Evolutionary conservation across 2,797 vertebrate species (phyloP), one percentile per base, ranked within the genome.

Genomic region (Garrulus glandarius): DNA sequence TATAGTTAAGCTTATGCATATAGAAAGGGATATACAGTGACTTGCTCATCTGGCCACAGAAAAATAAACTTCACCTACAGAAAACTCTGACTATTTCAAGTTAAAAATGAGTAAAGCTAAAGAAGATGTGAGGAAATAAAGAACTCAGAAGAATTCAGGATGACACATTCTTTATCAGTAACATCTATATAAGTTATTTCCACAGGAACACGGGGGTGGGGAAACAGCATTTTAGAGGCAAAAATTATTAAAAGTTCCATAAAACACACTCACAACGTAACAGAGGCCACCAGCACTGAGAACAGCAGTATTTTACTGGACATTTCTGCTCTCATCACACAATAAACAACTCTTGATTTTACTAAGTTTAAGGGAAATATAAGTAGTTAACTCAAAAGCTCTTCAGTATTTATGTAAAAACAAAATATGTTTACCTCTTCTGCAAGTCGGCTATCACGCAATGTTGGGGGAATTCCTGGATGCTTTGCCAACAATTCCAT

Each of bases 401-500:
- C 17, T 76, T 89, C 53, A 52, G 55, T 67, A 72, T 9, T 85
- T 23, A 68, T 9, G 70, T 34, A 46, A 26, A 69, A 96, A 84
- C 4, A 11, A 96, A 95, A 10, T 59, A 55, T 1, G 34, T 56
- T 97, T 92, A 99, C 99, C 99, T 99, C 99, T 94, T 99, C 99
- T 37, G 98, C 98, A 67, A 99, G 98, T 52, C 93, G 98, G 96
- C 99, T 97, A 83, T 99, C 99, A 97, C 99, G 98, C 69, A 99
- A 98, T 11, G 99, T 99, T 0, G 99, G 99, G 16, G 99, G 98
- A 96, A 99, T 99, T 86, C 99, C 99, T 92, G 98, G 98, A 95
- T 99, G 99, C 95, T 99, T 99, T 97, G 99, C 98, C 34, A 91
- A 97, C 78, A 99, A 95, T 92, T 99, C 99, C 98, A 99, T 99